phyloP scores from a whole-genome alignment of 1,140 invertebrate species.

The Drosophila setifemur region DNA sequence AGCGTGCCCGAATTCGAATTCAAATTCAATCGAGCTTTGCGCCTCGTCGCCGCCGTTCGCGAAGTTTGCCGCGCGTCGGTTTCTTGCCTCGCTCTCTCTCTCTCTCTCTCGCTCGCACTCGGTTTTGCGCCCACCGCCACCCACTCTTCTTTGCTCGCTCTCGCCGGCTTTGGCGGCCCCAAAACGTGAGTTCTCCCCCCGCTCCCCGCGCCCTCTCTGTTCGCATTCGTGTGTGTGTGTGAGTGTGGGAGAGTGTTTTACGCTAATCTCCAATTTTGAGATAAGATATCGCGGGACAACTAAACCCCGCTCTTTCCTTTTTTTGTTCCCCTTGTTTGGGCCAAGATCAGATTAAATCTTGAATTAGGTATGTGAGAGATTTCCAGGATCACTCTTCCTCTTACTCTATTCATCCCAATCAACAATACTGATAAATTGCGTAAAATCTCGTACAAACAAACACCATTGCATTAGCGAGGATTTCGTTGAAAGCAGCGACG shows the following conservation, averaged over 20 bases:
- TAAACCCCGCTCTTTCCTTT: not conserved
- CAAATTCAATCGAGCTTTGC: constrained; percentile 78
- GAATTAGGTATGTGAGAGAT: not conserved
- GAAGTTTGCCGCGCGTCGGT: constrained; percentile 65
- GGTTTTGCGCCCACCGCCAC: constrained; percentile 18
- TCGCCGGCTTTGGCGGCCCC: constrained; percentile 56
- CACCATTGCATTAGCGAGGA: constrained; percentile 10
- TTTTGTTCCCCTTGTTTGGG: not conserved
- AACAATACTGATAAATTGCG: not conserved
- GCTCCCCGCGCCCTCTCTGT: not conserved
- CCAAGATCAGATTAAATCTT: not conserved
- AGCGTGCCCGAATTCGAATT: constrained; percentile 72
- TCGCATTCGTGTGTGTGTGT: not conserved
- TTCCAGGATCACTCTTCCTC: not conserved
- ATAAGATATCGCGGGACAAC: constrained; percentile 61
- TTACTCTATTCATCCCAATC: not conserved
- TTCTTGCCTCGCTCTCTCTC: constrained; percentile 4
- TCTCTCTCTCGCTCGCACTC: not conserved
- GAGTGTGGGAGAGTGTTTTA: constrained; percentile 28
- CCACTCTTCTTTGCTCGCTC: constrained; percentile 38
- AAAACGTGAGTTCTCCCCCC: constrained; percentile 44
- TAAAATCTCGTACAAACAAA: not conserved
- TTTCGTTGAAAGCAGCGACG: constrained; percentile 13
- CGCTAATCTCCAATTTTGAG: constrained; percentile 62
- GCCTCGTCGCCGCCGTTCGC: constrained; percentile 72